Conservation (phyloP, 2,888 invertebrate species). For the Halictus ligatus region DNA sequence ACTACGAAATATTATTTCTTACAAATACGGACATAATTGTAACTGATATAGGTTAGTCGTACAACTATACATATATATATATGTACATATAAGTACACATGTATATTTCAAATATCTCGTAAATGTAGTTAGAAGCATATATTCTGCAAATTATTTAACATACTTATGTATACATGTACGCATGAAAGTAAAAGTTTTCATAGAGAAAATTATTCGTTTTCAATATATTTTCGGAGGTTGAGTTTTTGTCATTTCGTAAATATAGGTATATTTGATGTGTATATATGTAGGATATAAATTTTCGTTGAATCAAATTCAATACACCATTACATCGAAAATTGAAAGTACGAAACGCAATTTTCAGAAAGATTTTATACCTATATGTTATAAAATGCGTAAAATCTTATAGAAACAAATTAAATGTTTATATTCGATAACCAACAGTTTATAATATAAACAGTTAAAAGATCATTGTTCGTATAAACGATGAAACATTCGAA, state of each 20-base stretch:
- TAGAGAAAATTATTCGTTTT: background rate
- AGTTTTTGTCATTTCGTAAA: background rate
- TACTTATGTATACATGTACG: background rate
- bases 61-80: too few relatives aligned
- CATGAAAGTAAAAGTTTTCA: background rate
- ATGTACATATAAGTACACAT: too few relatives aligned
- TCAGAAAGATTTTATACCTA: background rate
- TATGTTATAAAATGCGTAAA: background rate
- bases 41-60: constrained; percentile 40
- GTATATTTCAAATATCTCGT: background rate
- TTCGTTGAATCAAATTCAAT: background rate
- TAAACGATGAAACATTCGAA: background rate
- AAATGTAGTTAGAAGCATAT: background rate
- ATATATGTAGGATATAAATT: background rate
- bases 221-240: background rate
- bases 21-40: background rate
- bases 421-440: background rate
- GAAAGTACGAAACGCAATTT: background rate
- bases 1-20: background rate
- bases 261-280: background rate
- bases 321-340: background rate
- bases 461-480: background rate
- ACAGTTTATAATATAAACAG: background rate
- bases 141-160: constrained; percentile 2
- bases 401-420: background rate